Evolutionary conservation across 2,113 vertebrate genomes (phyloP), one percentile per base, ranked within the genome.

Genomic region (Sphaerodactylus townsendi): DNA sequence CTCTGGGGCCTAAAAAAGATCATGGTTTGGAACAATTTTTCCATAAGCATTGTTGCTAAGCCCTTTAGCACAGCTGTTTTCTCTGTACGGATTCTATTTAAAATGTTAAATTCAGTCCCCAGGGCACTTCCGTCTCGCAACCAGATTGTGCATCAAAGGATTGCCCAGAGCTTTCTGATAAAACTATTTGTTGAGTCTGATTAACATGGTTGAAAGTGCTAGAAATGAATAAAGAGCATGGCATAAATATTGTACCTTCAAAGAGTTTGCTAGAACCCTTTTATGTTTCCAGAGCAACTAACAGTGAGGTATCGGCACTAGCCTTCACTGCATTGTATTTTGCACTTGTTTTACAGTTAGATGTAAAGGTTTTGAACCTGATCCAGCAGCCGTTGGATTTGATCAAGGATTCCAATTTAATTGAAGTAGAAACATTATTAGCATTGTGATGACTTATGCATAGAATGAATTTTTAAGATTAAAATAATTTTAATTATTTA

Each of bases 111-210:
- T 87, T 83, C 6, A 46, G 86, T 88, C 91, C 81, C 66, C 64
- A 75, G 64, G 87, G 78, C 76, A 82, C 10, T 89, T 92, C 41
- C 77, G 93, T 81, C 19, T 4, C 81, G 87, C 71, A 79, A 78
- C 71, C 85, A 94, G 76, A 89, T 14, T 89, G 83, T 83, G 68
- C 77, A 90, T 92, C 87, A 93, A 88, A 90, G 83, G 75, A 89
- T 85, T 89, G 64, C 83, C 90, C 87, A 70, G 82, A 92, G 39
- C 87, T 71, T 87, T 87, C 41, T 50, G 14, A 87, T 87, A 69
- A 28, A 86, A 19, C n/a, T 88, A 11, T 92, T 94, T 90, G 72
- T 93, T 88, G 89, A 92, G 84, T 56, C 62, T 90, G 87, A 92
- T 90, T 89, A 93, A 92, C 0, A 0, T 0, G 4, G 10, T 78